Percentiles rank a stretch among this genome's conserved stretches.
phyloP scores from a whole-genome alignment of 1,140 invertebrate species.

The Tetraneura akinire region DNA sequence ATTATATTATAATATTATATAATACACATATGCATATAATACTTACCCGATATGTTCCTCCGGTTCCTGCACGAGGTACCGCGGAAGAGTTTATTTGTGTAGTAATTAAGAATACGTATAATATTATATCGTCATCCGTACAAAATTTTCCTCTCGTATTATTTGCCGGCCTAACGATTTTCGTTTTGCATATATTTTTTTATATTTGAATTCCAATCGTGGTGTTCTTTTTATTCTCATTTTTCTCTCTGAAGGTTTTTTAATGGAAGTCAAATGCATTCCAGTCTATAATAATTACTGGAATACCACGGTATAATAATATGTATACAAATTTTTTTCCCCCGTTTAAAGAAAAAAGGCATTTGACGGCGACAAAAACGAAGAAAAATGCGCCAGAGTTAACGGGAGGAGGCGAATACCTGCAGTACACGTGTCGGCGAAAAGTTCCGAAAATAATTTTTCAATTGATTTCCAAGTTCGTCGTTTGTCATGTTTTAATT shows the following conservation, averaged over 20 bases:
- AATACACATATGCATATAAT: too few species aligned
- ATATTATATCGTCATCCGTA: not conserved
- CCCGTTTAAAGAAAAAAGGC: too few species aligned
- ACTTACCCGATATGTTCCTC: too few species aligned
- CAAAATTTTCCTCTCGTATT: not conserved
- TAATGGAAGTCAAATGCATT: slow-evolving; percentile 37
- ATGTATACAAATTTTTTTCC: not conserved
- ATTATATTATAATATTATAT: too few species aligned
- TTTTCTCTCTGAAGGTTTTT: slow-evolving; percentile 3
- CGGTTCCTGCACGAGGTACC: not conserved
- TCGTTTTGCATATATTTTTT: slow-evolving; percentile 29
- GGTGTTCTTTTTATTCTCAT: not conserved
- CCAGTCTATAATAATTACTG: slow-evolving; percentile 22
- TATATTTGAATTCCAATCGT: slow-evolving; percentile 39
- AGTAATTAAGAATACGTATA: not conserved
- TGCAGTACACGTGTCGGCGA: not conserved
- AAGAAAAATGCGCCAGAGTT: not conserved
- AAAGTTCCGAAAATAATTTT: slow-evolving; percentile 11
- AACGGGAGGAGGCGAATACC: too few species aligned
- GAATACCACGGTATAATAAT: not conserved
- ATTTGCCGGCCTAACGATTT: slow-evolving; percentile 4
- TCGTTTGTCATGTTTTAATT: slow-evolving; percentile 6
- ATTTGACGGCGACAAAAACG: not conserved
- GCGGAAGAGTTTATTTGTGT: slow-evolving; percentile 6
- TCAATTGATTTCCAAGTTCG: slow-evolving; percentile 10